Percentiles rank a stretch among this genome's conserved stretches.
phyloP scores from a whole-genome alignment of 1,140 invertebrate genomes.

The Lepeophtheirus salmonis region DNA sequence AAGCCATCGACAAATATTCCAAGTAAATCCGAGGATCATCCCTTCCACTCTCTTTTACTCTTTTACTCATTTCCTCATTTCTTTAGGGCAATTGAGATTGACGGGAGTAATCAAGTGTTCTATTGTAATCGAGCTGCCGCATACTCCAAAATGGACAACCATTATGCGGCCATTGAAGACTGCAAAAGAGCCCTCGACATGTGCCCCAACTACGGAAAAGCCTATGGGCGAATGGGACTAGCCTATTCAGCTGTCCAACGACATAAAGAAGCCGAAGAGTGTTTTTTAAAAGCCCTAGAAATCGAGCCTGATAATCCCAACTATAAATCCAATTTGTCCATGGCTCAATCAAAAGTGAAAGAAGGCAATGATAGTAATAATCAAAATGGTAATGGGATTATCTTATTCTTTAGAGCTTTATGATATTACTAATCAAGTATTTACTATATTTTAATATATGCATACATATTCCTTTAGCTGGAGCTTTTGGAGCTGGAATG shows the following conservation, averaged over 20 bases:
- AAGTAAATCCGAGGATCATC: conserved; percentile 12
- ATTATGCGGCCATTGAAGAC: conserved; percentile 61
- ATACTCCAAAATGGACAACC: conserved; percentile 60
- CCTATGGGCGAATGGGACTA: conserved; percentile 78
- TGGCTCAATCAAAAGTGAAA: conserved; percentile 41
- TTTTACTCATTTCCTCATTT: conserved; percentile 22
- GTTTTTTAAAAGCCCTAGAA: conserved; percentile 68
- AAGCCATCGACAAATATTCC: conserved; percentile 60
- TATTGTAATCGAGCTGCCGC: conserved; percentile 86
- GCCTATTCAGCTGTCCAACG: conserved; percentile 63
- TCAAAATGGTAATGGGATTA: no score
- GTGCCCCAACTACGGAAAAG: conserved; percentile 78
- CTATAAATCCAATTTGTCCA: conserved; percentile 63
- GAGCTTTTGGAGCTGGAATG: conserved; percentile 23
- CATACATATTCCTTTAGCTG: conserved; percentile 9
- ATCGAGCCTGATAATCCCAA: conserved; percentile 80
- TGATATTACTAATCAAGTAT: no score
- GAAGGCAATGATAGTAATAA: conserved; percentile 22
- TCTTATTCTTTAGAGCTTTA: no score
- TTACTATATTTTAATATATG: no score
- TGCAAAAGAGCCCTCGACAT: conserved; percentile 67
- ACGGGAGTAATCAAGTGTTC: conserved; percentile 71
- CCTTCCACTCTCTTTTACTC: no score
- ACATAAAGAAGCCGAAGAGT: conserved; percentile 57
- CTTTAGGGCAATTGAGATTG: conserved; percentile 54